phyloP scores from a whole-genome alignment of 2,113 vertebrate genomes.

The Pomatorhinus ruficollis region DNA sequence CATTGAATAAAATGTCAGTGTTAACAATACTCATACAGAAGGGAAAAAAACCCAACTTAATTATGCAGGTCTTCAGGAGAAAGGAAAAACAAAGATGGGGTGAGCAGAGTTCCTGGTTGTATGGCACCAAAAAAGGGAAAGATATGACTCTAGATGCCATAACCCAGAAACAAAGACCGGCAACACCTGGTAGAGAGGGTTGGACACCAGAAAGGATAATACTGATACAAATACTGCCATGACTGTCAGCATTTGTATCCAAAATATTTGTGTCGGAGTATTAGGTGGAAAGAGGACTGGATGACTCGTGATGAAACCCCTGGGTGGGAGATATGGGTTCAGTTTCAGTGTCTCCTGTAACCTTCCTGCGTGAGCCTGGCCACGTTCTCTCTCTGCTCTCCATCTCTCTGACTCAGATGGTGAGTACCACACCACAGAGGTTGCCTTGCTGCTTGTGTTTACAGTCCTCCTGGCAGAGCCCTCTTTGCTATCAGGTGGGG shows the following conservation, averaged over 20 bases:
- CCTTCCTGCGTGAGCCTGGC: not conserved
- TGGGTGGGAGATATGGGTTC: not conserved
- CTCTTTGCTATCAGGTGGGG: not conserved
- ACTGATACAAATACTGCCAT: not conserved
- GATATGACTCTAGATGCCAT: not conserved
- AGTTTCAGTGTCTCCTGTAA: not conserved
- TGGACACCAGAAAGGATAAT: not conserved
- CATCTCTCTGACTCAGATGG: not conserved
- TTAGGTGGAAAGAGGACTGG: not conserved
- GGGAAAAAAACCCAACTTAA: no score
- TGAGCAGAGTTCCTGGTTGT: not conserved
- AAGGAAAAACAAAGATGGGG: not conserved
- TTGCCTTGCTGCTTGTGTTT: fast-evolving
- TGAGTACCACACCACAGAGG: not conserved
- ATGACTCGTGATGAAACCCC: not conserved
- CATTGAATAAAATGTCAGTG: not conserved
- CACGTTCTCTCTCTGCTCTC: not conserved
- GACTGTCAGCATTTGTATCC: not conserved
- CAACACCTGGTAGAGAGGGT: not conserved
- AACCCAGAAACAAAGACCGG: not conserved
- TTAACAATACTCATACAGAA: not conserved
- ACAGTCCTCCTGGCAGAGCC: not conserved
- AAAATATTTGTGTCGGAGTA: not conserved
- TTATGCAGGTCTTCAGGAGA: not conserved
- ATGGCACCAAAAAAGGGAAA: not conserved